Percentiles rank a stretch among this genome's conserved stretches.
Evolutionary conservation across 2,797 vertebrate species (phyloP).

Genomic region (Heliangelus exortis): DNA sequence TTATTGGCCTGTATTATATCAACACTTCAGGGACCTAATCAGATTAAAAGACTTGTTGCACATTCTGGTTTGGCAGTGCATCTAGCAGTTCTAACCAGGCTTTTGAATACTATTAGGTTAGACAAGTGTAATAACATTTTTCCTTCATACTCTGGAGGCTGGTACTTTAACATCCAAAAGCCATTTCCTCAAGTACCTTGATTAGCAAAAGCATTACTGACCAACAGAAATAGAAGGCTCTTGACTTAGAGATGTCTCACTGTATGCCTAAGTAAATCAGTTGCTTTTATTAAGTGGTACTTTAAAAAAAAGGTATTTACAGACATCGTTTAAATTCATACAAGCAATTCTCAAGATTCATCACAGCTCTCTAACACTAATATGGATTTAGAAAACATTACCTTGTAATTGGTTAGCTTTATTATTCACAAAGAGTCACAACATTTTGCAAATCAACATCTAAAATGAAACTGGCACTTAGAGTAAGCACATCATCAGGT

Average conservation of each 20-base stretch:
- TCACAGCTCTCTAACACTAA: neutral
- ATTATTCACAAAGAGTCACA: neutral
- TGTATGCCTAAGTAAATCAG: neutral
- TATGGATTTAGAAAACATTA: neutral
- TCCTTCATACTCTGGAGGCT: neutral
- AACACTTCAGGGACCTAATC: neutral
- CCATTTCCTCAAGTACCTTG: neutral
- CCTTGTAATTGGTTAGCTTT: neutral
- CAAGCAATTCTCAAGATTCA: neutral
- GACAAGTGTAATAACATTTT: neutral
- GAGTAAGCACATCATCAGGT: neutral
- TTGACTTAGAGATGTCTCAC: neutral
- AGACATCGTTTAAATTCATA: neutral
- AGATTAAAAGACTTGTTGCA: slow-evolving; percentile 4
- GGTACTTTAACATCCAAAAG: neutral
- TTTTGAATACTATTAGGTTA: neutral
- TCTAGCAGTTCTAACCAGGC: neutral
- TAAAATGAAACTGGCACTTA: neutral
- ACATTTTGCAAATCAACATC: neutral
- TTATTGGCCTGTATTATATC: neutral
- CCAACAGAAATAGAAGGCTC: neutral
- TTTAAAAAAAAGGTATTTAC: neutral
- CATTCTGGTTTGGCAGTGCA: neutral
- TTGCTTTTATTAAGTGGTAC: neutral
- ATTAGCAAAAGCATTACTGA: neutral